Evolutionary conservation across 2,888 invertebrate genomes (phyloP), one percentile per base, ranked within the genome.

Genomic region (Chydorus sphaericus): DNA sequence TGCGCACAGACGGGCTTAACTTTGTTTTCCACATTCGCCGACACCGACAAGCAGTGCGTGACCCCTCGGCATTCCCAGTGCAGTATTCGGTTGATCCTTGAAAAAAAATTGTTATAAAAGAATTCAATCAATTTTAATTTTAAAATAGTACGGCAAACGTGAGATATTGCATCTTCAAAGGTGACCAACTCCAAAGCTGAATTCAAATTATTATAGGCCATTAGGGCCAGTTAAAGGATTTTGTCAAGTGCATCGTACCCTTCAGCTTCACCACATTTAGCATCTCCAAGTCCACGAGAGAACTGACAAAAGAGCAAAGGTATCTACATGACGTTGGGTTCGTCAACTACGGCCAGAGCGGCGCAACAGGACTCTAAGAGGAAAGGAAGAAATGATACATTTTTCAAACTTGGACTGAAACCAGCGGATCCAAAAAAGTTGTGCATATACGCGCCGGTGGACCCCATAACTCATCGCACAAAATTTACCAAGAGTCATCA

Each of bases 181-280:
- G 96, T 75, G 20, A 96, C 94, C 61, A 96, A 76, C 71, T 94
- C 93, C 91, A 96, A 94, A n/a, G 91, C 91, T 29, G 93, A 85
- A 57, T 94, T 90, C 44, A 96, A 78, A 70, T 96, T 96, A 68
- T 96, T 96, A 71, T 93, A 96, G 64, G 86, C 87, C 30, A 86
- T 79, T 75, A 96, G 80, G 3, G 92, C 92, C 71, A 94, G 94
- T 59, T 80, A 82, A 10, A 96, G 75, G 55, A 93, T 75, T 68
- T 85, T 85, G 68, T 83, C 85, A 49, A 96, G 73, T 62, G 79
- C 81, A 54, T 77, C 70, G 87, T 90, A 91, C 44, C 80, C 79
- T 57, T 76, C 74, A 10, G 92, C 81, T 1, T 90, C 83, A 84
- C 90, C 85, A 70, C 94, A 96, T 69, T 93, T 93, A 1, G 93